Evolutionary conservation across 2,113 vertebrate genomes (phyloP), one percentile per base, ranked within the genome.

Genomic region (Siniperca knerii): DNA sequence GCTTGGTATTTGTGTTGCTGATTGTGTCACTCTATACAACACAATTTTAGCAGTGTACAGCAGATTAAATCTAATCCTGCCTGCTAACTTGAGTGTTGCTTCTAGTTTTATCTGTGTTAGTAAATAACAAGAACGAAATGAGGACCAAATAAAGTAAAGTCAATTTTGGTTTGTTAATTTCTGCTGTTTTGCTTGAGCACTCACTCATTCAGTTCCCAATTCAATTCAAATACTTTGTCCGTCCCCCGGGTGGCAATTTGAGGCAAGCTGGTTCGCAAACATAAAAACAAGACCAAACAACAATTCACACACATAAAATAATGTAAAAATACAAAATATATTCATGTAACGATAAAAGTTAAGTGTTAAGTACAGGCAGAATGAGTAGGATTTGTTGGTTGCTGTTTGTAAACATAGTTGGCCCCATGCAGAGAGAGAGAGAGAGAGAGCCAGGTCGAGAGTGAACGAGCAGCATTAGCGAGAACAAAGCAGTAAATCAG

Each of bases 221-320:
- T 66, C 16, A 78, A 9, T 75, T 69, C 44, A 46, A 11, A 78
- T 66, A 40, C 75, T 65, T 48, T 25, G 58, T 77, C 40, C 3
- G 3, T 71, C 66, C 48, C 81, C 21, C 5, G 74, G 48, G 74
- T 71, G 37, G 81, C 81, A 77, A 65, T 83, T 83, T 77, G 10
- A 65, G 10, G 21, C 50, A 77, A 83, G 35, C 55, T 77, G 18
- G 35, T 42, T 65, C 3, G 25, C 11, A 76, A 68, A 76, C 42
- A 48, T 58, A 35, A 69, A 44, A 75, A 33, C 4, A 64, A 71
- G 12, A 37, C 13, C n/a, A 54, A 72, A 64, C 9, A 16, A 52
- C 69, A 1, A 40, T 69, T 61, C 25, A 61, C 33, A 58, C 4
- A 40, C 44, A 35, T 50, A 52, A 60, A 37, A 40, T 15, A 42